phyloP scores from a whole-genome alignment of 2,888 invertebrate species.

The Pogonocherus hispidulus region DNA sequence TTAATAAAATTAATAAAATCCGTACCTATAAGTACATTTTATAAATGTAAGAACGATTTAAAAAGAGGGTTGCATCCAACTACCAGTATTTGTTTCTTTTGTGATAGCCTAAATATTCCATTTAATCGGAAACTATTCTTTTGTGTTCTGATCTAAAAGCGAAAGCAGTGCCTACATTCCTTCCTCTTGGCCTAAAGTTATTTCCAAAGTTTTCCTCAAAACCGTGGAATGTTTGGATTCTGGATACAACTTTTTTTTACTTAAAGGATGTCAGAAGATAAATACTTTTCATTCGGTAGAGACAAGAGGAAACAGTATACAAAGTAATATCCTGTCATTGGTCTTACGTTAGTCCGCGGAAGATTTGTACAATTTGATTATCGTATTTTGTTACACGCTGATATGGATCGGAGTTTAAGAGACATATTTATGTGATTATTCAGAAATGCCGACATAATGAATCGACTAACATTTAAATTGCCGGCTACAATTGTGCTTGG shows the following conservation, averaged over 20 bases:
- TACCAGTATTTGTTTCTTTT: no score
- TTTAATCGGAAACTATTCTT: neutral
- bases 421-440: conserved; percentile 6
- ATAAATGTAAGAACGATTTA: no score
- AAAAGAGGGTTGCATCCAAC: no score
- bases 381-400: neutral
- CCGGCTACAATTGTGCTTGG: neutral
- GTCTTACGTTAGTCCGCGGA: neutral
- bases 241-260: neutral
- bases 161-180: neutral
- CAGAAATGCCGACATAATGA: neutral
- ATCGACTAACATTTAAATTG: neutral
- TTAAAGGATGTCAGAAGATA: neutral
- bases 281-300: neutral
- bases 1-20: no score
- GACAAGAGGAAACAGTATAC: conserved; percentile 3
- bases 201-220: conserved; percentile 3
- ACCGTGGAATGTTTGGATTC: neutral
- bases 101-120: no score
- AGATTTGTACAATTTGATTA: neutral
- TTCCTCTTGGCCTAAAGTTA: neutral
- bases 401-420: neutral
- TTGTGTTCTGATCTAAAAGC: conserved; percentile 1
- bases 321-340: conserved; percentile 4
- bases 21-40: no score